Evolutionary conservation across 2,113 vertebrate genomes (phyloP).

Genomic region (Cavia aperea): DNA sequence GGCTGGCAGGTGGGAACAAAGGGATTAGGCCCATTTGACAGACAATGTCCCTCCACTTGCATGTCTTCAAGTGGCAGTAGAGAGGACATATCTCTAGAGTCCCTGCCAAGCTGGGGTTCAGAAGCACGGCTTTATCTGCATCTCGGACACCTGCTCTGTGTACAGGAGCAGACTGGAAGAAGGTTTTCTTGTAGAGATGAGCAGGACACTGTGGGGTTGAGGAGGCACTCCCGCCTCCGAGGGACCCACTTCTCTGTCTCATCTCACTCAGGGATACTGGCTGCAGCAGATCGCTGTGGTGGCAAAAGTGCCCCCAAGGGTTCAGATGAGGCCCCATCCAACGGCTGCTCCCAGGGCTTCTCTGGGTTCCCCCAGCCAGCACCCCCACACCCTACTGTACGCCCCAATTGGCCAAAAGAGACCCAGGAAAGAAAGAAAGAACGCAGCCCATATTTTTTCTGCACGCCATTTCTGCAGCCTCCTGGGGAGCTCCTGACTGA

Average conservation of each 20-base stretch:
- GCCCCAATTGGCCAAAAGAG: neutral
- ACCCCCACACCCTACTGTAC: neutral
- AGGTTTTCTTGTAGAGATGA: slow-evolving; percentile 25
- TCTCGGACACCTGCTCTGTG: slow-evolving; percentile 45
- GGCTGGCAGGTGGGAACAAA: slow-evolving; percentile 61
- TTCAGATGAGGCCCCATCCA: neutral
- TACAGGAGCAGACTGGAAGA: neutral
- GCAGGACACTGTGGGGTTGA: neutral
- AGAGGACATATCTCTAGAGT: slow-evolving; percentile 51
- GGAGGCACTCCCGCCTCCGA: neutral
- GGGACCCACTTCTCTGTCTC: neutral
- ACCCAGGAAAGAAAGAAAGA: neutral
- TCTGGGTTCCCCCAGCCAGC: neutral
- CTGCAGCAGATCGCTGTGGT: neutral
- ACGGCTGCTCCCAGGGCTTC: neutral
- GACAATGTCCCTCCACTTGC: slow-evolving; percentile 54
- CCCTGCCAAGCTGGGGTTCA: slow-evolving; percentile 50
- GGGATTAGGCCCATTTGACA: slow-evolving; percentile 50
- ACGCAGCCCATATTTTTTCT: neutral
- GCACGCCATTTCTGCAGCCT: neutral
- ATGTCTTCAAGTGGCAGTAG: slow-evolving; percentile 53
- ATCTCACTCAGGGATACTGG: neutral
- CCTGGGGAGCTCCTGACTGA: slow-evolving; percentile 28
- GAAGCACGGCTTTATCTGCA: slow-evolving; percentile 29
- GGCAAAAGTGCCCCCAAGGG: neutral